phyloP scores from a whole-genome alignment of 2,113 vertebrate genomes.

The Nannobrachium achirus region DNA sequence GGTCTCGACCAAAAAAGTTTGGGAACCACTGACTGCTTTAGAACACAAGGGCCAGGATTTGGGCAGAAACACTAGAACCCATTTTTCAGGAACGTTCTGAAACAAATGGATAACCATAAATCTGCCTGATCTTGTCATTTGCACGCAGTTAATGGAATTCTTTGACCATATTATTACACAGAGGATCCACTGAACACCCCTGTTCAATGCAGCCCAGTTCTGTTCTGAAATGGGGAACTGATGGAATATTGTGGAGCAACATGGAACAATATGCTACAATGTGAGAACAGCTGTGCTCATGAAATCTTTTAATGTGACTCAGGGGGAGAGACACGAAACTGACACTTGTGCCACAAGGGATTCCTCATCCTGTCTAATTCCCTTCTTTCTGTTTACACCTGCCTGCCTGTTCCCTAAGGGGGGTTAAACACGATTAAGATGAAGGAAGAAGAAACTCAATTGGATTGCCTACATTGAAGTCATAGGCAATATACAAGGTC shows the following conservation, averaged over 20 bases:
- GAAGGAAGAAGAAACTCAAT: slow-evolving; percentile 29
- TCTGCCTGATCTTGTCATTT: slow-evolving; percentile 40
- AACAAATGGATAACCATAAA: slow-evolving; percentile 34
- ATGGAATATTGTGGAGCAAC: slow-evolving; percentile 5
- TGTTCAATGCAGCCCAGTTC: not conserved
- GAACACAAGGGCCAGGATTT: slow-evolving; percentile 22
- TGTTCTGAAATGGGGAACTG: slow-evolving; percentile 26
- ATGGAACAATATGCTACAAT: slow-evolving; percentile 13
- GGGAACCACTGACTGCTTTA: too few relatives aligned
- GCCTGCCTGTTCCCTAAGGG: slow-evolving; percentile 24
- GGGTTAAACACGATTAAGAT: slow-evolving; percentile 46
- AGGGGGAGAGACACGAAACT: slow-evolving; percentile 15
- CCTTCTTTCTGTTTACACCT: slow-evolving; percentile 36
- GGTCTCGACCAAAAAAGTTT: too few relatives aligned
- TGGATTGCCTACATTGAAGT: slow-evolving; percentile 4
- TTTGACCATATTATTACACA: slow-evolving; percentile 17
- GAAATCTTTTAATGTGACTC: slow-evolving; percentile 38
- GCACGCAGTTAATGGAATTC: slow-evolving; percentile 49
- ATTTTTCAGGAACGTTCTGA: slow-evolving; percentile 23
- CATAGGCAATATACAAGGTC: slow-evolving; percentile 19
- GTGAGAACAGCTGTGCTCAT: slow-evolving; percentile 7
- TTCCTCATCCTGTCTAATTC: slow-evolving; percentile 16
- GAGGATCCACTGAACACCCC: not conserved
- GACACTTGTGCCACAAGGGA: slow-evolving; percentile 15
- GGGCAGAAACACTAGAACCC: slow-evolving; percentile 9